These are phyloP conservation scores for Sylvia borin DNA, from an alignment of 2,797 vertebrate species.

Conservation along the genomic window DNA sequence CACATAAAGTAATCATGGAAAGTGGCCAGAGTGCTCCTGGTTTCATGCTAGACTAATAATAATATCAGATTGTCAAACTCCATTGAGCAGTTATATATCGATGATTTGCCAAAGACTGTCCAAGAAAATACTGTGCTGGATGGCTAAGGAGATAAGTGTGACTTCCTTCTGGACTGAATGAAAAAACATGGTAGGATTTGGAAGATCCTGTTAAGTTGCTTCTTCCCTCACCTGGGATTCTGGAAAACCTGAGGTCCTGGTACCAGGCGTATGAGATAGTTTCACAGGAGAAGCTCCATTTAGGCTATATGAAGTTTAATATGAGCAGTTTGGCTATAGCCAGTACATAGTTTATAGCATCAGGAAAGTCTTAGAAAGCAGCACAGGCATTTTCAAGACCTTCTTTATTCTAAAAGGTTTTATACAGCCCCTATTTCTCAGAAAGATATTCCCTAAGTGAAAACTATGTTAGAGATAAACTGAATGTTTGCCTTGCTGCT, in stretches of 20 bases:
- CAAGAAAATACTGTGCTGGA: not conserved
- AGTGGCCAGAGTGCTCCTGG: not conserved
- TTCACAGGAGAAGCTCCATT: not conserved
- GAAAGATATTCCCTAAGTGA: not conserved
- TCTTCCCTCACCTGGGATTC: not conserved
- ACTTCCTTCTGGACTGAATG: not conserved
- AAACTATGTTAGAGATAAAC: not conserved
- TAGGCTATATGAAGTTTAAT: not conserved
- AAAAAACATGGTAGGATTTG: not conserved
- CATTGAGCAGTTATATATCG: accelerated
- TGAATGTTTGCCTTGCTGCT: not conserved
- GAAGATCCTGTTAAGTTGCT: not conserved
- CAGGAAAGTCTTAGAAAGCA: not conserved
- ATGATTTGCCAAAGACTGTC: not conserved
- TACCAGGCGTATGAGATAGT: not conserved
- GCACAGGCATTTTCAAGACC: not conserved
- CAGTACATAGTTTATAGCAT: not conserved
- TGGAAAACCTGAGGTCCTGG: not conserved
- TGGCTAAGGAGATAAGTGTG: not conserved
- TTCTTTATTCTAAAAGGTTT: not conserved
- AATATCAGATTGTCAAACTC: not conserved
- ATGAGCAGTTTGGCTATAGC: not conserved
- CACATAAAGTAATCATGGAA: not conserved
- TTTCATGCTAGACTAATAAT: not conserved
- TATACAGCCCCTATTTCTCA: not conserved